Evolutionary conservation across 2,113 vertebrate species (phyloP), one percentile per base, ranked within the genome.

Genomic region (Macheiramphus alcinus): DNA sequence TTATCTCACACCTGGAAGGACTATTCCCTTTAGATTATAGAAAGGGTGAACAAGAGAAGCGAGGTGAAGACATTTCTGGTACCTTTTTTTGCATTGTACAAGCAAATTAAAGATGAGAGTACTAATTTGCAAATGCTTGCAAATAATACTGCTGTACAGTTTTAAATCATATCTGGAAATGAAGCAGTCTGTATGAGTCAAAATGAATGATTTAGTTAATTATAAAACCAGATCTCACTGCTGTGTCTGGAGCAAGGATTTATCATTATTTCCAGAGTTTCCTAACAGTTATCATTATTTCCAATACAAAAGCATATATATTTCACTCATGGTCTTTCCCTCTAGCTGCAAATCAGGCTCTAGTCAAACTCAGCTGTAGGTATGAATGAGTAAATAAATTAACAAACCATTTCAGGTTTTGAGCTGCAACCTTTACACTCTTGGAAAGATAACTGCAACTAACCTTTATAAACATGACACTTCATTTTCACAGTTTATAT

Each of bases 261-360:
- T 88, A 80, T 71, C 45, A 80, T 43, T 80, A 67, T 52, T 95
- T 97, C 42, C 36, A 76, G 23, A 75, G 21, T 74, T 95, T 93
- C 23, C 52, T 88, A 93, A 71, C 1, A 67, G 40, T 94, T 90
- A 80, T 71, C 36, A 86, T 92, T 94, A 88, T 83, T 96, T 88
- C 27, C 72, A 90, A 63, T 81, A 75, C 20, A 65, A 83, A 88
- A 86, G 2, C 11, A 31, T 67, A 63, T 78, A 31, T 88, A 40
- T 93, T 93, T 93, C 38, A 53, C 12, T 73, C 21, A 52, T 3
- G 2, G 20, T 36, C 23, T 86, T 88, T 73, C 31, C 14, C 18
- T 78, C n/a, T 67, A 62, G 22, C n/a, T 55, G 38, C 38, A 88
- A 67, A 90, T 74, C 58, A 71, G 38, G 2, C 19, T 61, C 6